These are phyloP conservation scores for Cataglyphis albicans DNA, from an alignment of 2,888 invertebrate genomes.

Conservation along the genomic window DNA sequence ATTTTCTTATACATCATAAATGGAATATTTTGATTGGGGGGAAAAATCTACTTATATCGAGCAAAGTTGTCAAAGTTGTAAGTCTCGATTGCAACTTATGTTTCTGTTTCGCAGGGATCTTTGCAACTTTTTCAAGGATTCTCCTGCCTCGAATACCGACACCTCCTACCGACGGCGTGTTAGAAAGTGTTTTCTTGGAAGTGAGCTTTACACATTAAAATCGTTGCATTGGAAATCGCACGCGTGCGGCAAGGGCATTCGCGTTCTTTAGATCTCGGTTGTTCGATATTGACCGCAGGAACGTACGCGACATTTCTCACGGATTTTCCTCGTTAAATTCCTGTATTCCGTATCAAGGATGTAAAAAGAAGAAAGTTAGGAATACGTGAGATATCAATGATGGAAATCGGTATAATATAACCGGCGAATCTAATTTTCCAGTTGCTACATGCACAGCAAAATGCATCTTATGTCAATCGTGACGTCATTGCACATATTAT, in stretches of 20 bases:
- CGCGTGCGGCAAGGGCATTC: slow-evolving; percentile 37
- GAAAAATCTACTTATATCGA: slow-evolving; percentile 27
- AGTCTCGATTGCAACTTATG: background rate
- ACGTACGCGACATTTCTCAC: slow-evolving; percentile 20
- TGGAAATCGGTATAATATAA: background rate
- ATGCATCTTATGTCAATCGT: background rate
- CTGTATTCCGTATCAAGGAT: background rate
- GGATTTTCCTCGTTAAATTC: background rate
- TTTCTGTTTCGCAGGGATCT: slow-evolving; percentile 31
- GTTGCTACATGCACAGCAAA: background rate
- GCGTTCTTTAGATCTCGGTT: slow-evolving; percentile 40
- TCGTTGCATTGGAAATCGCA: slow-evolving; percentile 19
- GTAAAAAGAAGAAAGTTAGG: background rate
- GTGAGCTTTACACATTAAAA: slow-evolving; percentile 36
- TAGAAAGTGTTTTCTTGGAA: slow-evolving; percentile 22
- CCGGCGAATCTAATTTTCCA: slow-evolving; percentile 2
- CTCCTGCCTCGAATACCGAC: slow-evolving; percentile 4
- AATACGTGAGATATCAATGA: background rate
- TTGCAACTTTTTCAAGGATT: slow-evolving; percentile 51
- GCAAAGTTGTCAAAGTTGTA: slow-evolving; percentile 32
- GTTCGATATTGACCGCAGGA: slow-evolving; percentile 29
- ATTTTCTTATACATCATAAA: slow-evolving; percentile 31
- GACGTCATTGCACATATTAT: background rate
- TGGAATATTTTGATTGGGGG: slow-evolving; percentile 40
- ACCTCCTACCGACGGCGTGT: background rate